Conservation (phyloP, 2,113 vertebrate genomes). For the Sceloporus undulatus region DNA sequence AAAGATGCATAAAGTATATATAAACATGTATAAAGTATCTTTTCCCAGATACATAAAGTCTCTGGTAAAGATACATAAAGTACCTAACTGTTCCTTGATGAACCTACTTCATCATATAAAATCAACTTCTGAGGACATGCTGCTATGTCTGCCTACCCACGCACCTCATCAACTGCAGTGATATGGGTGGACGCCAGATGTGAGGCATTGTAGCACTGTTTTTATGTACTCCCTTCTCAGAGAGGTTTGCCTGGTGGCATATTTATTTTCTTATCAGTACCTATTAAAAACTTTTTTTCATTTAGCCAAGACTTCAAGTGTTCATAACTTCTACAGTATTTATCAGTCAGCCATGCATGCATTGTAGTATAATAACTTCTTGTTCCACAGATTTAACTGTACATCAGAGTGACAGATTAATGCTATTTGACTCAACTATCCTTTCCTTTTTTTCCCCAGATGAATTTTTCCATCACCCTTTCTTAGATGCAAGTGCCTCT, state of each 20-base stretch:
- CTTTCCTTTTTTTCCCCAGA: conserved; percentile 74
- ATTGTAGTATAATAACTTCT: too few relatives aligned
- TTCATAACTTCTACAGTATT: background rate
- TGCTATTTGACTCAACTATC: background rate
- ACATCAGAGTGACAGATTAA: too few relatives aligned
- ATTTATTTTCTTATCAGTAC: background rate
- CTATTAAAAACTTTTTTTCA: background rate
- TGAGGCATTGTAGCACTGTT: background rate
- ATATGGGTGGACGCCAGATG: background rate
- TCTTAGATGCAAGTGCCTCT: conserved; percentile 86
- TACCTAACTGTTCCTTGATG: too few relatives aligned
- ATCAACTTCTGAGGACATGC: too few relatives aligned
- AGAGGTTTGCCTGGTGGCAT: background rate
- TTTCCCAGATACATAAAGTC: too few relatives aligned
- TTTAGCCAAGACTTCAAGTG: background rate
- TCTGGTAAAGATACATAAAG: too few relatives aligned
- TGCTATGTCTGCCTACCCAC: too few relatives aligned
- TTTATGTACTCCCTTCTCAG: background rate
- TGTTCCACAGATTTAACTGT: too few relatives aligned
- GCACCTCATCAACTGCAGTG: background rate
- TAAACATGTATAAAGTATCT: too few relatives aligned
- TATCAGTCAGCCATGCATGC: background rate
- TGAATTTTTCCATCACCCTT: conserved; percentile 95
- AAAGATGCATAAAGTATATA: too few relatives aligned
- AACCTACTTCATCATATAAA: too few relatives aligned